These are phyloP conservation scores for Pogonomyrmex californicus DNA, from an alignment of 1,140 invertebrate species.

Conservation along the genomic window DNA sequence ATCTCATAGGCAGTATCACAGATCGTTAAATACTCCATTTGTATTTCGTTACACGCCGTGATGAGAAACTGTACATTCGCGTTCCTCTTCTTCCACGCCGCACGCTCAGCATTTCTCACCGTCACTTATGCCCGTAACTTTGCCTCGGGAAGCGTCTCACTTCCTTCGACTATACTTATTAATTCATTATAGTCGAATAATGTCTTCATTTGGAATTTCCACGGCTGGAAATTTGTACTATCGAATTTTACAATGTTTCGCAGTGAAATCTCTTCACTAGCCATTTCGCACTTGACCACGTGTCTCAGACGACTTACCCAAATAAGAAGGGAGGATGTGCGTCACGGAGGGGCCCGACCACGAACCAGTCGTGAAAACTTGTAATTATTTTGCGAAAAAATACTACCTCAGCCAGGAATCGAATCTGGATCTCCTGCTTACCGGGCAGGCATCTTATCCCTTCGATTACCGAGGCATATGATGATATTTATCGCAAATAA, in stretches of 20 bases:
- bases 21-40: background rate
- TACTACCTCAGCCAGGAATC: no score
- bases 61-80: background rate
- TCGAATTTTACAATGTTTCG: background rate
- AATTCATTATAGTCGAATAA: background rate
- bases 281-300: background rate
- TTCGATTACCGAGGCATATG: no score
- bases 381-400: no score
- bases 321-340: no score
- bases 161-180: background rate
- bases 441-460: no score
- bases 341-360: no score
- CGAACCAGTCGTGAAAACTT: no score
- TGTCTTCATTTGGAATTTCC: background rate
- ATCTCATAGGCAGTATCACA: background rate
- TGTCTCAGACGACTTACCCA: no score
- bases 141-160: background rate
- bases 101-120: background rate
- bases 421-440: no score
- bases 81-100: background rate
- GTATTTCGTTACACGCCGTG: background rate
- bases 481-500: no score
- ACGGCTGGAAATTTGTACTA: background rate
- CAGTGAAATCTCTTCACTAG: background rate
- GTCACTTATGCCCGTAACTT: background rate